Evolutionary conservation across 35 echinoderm and acorn worm genomes (phyloP), one percentile per base, ranked within the genome.

Genomic region (Eucidaris tribuloides): DNA sequence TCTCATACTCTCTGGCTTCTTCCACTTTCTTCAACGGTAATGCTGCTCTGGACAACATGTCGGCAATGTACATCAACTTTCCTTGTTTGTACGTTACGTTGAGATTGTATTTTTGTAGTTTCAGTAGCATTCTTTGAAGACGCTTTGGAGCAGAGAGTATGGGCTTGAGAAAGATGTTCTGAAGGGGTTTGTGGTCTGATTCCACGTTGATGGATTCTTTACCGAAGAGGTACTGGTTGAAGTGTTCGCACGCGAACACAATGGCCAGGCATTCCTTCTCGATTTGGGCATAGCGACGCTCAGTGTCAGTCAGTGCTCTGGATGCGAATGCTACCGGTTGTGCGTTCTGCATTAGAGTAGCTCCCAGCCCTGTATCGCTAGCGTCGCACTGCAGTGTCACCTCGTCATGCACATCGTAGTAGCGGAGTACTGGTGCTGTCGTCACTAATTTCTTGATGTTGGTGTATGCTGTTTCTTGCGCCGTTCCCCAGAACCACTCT

Each of bases 121-220:
- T 34, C 43, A 96, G 55, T 13, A 83, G 45, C 92, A 96, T 96
- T 29, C 78, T 36, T 84, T 96, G 92, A 18, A 96, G 78, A 30
- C 83, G 34, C 50, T 86, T 87, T 9, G 92, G 88, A 14, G 92
- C 88, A 65, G 5, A 76, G 30, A 72, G 78, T 58, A 90, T 44
- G 9, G 88, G 82, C 56, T 96, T 87, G 15, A 42, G 22, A 34
- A 90, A 87, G 6, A 96, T 90, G 13, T 52, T 42, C 24, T 78
- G 44, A 22, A 96, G 32, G 5, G 82, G 92, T 65, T 87, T 96
- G 88, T 96, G 87, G 42, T 96, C 92, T 18, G 87, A 62, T 9
- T 87, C 36, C n/a, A 92, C 84, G 27, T 30, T 74, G 7, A 92
- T 57, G 28, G 46, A 7, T 3, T 65, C 33, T 32, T 80, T 79